phyloP scores from a whole-genome alignment of 2,888 invertebrate genomes.

The Pterobdella sp. region DNA sequence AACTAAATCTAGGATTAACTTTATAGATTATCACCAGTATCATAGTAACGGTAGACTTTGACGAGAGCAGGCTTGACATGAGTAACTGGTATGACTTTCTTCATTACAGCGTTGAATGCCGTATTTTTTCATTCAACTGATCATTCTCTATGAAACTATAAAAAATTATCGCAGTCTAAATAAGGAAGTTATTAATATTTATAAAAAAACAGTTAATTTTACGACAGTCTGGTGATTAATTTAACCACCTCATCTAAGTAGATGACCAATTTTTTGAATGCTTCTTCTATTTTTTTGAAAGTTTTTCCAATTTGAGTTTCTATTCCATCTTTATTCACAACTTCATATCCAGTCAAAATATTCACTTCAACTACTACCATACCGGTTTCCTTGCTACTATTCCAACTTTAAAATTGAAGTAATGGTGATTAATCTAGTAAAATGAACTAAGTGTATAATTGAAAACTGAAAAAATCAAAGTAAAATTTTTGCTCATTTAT shows the following conservation, averaged over 20 bases:
- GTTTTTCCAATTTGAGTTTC: slow-evolving; percentile 9
- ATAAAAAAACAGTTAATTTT: no score
- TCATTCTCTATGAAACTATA: no score
- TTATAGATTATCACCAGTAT: no score
- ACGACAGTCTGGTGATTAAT: no score
- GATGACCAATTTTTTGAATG: slow-evolving; percentile 3
- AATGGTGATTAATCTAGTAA: no score
- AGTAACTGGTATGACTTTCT: not conserved
- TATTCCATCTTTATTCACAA: not conserved
- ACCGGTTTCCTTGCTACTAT: not conserved
- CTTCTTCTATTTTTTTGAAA: slow-evolving; percentile 18
- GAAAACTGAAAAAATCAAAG: no score
- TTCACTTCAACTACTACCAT: slow-evolving; percentile 23
- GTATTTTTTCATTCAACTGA: slow-evolving; percentile 12
- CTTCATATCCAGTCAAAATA: slow-evolving; percentile 17
- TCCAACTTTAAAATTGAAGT: slow-evolving; percentile 21
- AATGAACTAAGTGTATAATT: no score
- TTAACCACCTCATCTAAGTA: slow-evolving; percentile 29
- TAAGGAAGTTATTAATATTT: no score
- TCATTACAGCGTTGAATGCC: not conserved
- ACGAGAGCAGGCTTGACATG: slow-evolving; percentile 25
- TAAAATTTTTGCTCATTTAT: no score
- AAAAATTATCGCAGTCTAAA: no score
- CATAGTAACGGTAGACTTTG: slow-evolving; percentile 24
- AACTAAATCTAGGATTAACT: no score